Percentiles rank a stretch among this genome's conserved stretches.
Conservation (phyloP, 2,113 vertebrate species). For the Halichoerus grypus region DNA sequence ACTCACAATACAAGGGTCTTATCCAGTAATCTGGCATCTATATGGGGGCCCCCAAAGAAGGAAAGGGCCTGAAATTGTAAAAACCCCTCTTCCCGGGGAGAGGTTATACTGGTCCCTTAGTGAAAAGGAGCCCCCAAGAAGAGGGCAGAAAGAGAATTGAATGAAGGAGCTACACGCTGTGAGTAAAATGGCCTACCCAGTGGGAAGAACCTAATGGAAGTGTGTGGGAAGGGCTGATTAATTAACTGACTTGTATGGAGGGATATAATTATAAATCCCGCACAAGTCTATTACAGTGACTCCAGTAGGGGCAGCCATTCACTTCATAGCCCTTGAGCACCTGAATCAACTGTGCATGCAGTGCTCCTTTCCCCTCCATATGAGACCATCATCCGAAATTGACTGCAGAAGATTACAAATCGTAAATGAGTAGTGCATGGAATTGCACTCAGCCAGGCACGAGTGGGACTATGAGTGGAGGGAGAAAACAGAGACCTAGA, state of each 20-base stretch:
- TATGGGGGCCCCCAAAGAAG: not conserved
- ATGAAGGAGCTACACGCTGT: slow-evolving; percentile 58
- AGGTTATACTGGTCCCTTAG: not conserved
- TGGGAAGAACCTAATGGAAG: slow-evolving; percentile 72
- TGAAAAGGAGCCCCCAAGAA: slow-evolving; percentile 59
- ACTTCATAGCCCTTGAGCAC: slow-evolving; percentile 52
- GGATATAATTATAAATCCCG: slow-evolving; percentile 77
- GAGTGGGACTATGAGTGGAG: not conserved
- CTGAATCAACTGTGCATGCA: slow-evolving; percentile 57
- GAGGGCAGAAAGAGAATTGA: slow-evolving; percentile 65
- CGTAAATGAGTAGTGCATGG: not conserved
- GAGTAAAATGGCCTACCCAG: slow-evolving; percentile 68
- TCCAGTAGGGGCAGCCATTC: slow-evolving; percentile 59
- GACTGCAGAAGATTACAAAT: slow-evolving; percentile 37
- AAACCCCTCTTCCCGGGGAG: not conserved
- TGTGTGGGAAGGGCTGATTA: slow-evolving; percentile 77
- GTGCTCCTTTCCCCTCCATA: not conserved
- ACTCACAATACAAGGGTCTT: slow-evolving; percentile 40
- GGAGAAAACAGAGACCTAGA: slow-evolving; percentile 12
- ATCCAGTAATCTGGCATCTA: slow-evolving; percentile 46
- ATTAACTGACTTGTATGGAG: slow-evolving; percentile 77
- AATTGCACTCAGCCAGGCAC: not conserved
- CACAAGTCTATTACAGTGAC: slow-evolving; percentile 64
- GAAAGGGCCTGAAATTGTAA: slow-evolving; percentile 1
- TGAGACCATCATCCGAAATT: slow-evolving; percentile 14